Evolutionary conservation across 2,888 invertebrate genomes (phyloP), one percentile per base, ranked within the genome.

Genomic region (Rambutsinella grinnellia): DNA sequence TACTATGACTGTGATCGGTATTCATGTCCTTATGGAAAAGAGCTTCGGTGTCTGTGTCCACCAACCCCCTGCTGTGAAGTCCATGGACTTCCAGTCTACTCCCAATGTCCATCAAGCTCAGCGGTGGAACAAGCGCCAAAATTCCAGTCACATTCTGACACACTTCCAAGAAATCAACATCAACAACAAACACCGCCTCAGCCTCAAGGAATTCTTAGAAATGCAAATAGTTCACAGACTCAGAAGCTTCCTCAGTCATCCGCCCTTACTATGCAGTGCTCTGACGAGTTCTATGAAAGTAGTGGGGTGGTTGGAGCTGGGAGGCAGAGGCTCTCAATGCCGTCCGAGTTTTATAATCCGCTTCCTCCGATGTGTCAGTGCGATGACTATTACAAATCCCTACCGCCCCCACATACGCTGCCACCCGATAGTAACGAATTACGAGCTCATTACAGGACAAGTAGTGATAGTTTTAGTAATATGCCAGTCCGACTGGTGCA

Each of bases 331-430:
- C 79, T 79, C 8, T 81, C 82, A n/a, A 79, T 80, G 76, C 83
- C 83, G 83, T 83, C 83, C 83, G 81, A 82, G 67, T 83, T 82
- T 79, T 82, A 83, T 71, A 80, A 83, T 68, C 68, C 77, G 21
- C 51, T 74, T 61, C 70, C 76, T 23, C 61, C 70, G 3, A 76
- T 81, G 72, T 83, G 83, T 76, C 81, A 82, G 65, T 83, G 83
- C 76, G 83, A 82, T 28, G 81, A 79, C 49, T 79, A 70, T 67
- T 81, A 81, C 54, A 74, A 78, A 57, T 70, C 75, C 26, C 67
- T 78, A 49, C 71, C 80, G 5, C 71, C 67, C 49, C 70, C 70
- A 26, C 24, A 61, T 15, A 5, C 65, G 53, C 21, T 56, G 5
- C 62, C 68, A 28, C 54, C 63, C 49, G 65, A 65, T 24, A 36